Base-by-base conservation (phyloP, 2,797 vertebrate species). In the Neopelma chrysocephalum region DNA sequence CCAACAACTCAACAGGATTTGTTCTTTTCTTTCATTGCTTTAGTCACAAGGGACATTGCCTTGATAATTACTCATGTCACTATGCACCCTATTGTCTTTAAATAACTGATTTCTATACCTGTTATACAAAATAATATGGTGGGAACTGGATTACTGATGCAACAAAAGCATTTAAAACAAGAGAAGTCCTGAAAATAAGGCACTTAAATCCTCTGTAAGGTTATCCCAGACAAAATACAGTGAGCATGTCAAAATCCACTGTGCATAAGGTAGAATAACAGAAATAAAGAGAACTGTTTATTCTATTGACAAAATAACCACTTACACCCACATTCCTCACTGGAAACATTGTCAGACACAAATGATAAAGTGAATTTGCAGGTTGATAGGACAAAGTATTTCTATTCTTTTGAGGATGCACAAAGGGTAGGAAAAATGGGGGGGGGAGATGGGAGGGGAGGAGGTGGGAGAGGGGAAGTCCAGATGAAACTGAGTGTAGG, bases 401-500 rank as follows among this genome's bases (percentile, higher is more conserved):
- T 60, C 6, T 68, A 4, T 26, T 40, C 7, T 51, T 81, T 68
- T 62, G n/a, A 71, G 27, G 9, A 78, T n/a, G 7, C 7, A 40
- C 6, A 81, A 51, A 38, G 6, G 5, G 3, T 68, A 81, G 40
- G 45, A 92, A 83, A 71, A 42, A 58, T 19, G 6, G 11, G 0
- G 5, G 3, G 0, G 7, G 5, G 1, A 3, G 4, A 76, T 6
- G 9, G 31, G 50, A 53, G 57, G 4, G 25, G 25, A 53, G 16
- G 11, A 79, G 4, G 1, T 22, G 5, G 20, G 15, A 80, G 56
- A 65, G 19, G 9, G 4, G 15, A 85, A 54, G 11, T 54, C 17
- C 47, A 54, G 17, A n/a, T 87, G 36, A 15, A 65, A 50, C 2
- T 17, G 19, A 45, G 5, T 6, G 3, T 22, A 68, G 36, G 9